phyloP scores from a whole-genome alignment of 2,888 invertebrate genomes.

The Nemotelus nigrinus region DNA sequence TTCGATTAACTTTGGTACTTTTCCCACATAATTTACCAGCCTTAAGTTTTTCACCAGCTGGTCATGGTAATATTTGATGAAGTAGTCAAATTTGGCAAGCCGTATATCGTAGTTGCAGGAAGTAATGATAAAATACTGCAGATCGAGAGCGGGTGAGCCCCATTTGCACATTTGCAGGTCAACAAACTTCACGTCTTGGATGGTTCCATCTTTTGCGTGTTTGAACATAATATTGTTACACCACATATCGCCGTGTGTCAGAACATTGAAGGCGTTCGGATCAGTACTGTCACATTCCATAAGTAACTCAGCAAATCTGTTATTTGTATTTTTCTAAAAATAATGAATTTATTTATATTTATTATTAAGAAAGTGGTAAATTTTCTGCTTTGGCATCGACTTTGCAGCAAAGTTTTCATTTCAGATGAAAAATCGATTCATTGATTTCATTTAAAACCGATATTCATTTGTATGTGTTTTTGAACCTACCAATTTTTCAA shows the following conservation, averaged over 20 bases:
- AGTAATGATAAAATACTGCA: slow-evolving; percentile 60
- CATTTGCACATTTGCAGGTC: slow-evolving; percentile 58
- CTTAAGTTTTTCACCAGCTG: slow-evolving; percentile 55
- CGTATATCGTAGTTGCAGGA: slow-evolving; percentile 58
- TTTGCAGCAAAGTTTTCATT: background rate
- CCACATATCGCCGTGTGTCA: slow-evolving; percentile 61
- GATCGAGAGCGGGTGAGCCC: slow-evolving; percentile 57
- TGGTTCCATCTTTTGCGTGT: slow-evolving; percentile 55
- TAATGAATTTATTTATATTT: background rate
- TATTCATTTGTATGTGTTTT: background rate
- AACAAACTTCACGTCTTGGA: slow-evolving; percentile 57
- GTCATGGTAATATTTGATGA: slow-evolving; percentile 59
- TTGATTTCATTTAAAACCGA: background rate
- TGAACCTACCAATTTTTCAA: slow-evolving; percentile 18
- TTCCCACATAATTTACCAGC: slow-evolving; percentile 55
- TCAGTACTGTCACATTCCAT: slow-evolving; percentile 44
- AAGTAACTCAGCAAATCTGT: slow-evolving; percentile 39
- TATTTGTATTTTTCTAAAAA: background rate
- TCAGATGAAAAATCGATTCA: background rate
- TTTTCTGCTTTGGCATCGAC: background rate
- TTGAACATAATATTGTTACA: slow-evolving; percentile 60
- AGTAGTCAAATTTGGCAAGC: slow-evolving; percentile 58
- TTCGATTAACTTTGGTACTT: slow-evolving; percentile 57
- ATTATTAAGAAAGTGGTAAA: background rate
- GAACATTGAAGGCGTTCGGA: slow-evolving; percentile 56